Conservation (phyloP, 2,113 vertebrate species). For the Peromyscus maniculatus region DNA sequence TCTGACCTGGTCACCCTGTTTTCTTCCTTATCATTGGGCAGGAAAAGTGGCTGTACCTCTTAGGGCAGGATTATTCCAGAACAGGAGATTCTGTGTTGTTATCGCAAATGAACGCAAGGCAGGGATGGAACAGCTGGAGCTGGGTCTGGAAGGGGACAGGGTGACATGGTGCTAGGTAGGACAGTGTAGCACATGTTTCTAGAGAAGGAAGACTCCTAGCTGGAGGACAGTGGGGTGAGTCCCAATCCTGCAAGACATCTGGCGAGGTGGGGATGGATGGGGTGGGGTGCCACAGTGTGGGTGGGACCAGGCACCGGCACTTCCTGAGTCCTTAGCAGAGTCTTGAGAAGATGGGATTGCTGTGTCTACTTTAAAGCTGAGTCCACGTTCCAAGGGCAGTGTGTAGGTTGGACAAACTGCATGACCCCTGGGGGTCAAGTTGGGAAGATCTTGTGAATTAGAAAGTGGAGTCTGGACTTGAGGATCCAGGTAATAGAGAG, state of each 20-base stretch:
- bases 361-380: constrained; percentile 27
- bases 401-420: not conserved
- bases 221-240: not conserved
- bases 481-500: not conserved
- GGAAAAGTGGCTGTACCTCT: not conserved
- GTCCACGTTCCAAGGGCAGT: not conserved
- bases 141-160: not conserved
- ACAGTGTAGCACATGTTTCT: not conserved
- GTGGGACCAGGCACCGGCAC: not conserved
- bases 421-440: accelerated
- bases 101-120: not conserved
- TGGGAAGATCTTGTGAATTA: not conserved
- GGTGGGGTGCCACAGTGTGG: too few relatives aligned
- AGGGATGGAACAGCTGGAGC: not conserved
- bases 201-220: not conserved
- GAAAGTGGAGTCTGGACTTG: not conserved
- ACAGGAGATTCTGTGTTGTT: not conserved
- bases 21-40: too few relatives aligned
- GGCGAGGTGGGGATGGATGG: not conserved
- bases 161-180: not conserved
- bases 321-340: not conserved
- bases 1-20: not conserved
- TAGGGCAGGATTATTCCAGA: not conserved
- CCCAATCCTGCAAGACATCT: not conserved
- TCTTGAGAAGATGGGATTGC: not conserved